These are phyloP conservation scores for Gephyroberyx darwinii DNA, from an alignment of 2,797 vertebrate genomes.

Conservation along the genomic window DNA sequence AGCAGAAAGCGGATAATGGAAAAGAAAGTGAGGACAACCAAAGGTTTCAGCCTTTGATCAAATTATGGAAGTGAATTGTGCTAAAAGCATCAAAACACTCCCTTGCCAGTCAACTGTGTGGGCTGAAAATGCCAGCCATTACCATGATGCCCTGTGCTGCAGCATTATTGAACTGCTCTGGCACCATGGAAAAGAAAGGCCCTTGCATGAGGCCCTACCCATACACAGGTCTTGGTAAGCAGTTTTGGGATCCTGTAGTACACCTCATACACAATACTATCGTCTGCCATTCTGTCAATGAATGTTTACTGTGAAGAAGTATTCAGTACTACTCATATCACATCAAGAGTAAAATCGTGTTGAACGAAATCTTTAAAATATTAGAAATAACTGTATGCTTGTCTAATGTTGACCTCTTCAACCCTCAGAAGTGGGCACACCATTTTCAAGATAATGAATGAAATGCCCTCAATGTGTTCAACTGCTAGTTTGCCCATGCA, in stretches of 20 bases:
- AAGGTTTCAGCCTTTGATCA: conserved; percentile 3
- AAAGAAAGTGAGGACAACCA: background rate
- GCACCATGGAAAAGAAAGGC: background rate
- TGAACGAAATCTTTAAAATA: background rate
- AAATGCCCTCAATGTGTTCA: background rate
- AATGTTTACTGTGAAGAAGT: background rate
- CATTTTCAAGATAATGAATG: too few relatives aligned
- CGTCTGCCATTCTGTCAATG: background rate
- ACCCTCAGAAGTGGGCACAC: too few relatives aligned
- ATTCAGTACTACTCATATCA: background rate
- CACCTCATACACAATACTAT: background rate
- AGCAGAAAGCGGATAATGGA: background rate
- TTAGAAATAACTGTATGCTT: too few relatives aligned
- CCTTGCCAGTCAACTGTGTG: background rate
- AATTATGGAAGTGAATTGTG: conserved; percentile 3
- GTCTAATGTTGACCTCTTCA: too few relatives aligned
- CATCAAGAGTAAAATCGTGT: background rate
- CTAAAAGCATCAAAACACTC: conserved; percentile 7
- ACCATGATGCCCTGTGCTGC: background rate
- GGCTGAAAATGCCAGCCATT: conserved; percentile 5
- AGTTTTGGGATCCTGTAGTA: background rate
- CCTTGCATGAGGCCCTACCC: background rate
- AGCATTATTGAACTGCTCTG: background rate
- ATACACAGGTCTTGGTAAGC: background rate
- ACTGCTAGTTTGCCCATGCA: background rate